These are phyloP conservation scores for Mimachlamys varia DNA, from an alignment of 2,888 invertebrate genomes.

Conservation along the genomic window DNA sequence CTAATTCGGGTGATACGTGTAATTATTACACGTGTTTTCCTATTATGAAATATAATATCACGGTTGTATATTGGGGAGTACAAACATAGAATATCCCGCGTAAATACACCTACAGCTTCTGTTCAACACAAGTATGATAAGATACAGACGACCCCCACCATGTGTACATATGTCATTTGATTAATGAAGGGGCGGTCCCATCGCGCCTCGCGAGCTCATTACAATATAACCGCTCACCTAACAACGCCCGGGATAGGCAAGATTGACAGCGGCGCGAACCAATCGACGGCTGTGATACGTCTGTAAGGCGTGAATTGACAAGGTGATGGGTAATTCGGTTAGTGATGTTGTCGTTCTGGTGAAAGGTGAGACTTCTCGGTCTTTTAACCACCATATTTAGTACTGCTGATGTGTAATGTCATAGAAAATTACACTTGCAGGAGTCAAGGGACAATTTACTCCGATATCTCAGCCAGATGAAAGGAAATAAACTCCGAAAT, in stretches of 20 bases:
- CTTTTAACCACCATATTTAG: constrained; percentile 27
- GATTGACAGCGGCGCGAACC: background rate
- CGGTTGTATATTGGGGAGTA: background rate
- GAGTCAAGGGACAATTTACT: constrained; percentile 16
- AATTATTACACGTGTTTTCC: background rate
- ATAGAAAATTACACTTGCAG: constrained; percentile 27
- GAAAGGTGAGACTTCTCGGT: background rate
- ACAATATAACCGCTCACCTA: background rate
- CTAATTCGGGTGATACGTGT: background rate
- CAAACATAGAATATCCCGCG: constrained; percentile 16
- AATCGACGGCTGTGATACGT: background rate
- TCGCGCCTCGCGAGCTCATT: constrained; percentile 19
- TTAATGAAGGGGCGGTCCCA: constrained; percentile 49
- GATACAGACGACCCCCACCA: background rate
- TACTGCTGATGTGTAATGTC: constrained; percentile 31
- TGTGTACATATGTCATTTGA: constrained; percentile 46
- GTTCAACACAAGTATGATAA: background rate
- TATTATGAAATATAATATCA: background rate
- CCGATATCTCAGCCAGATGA: constrained; percentile 9
- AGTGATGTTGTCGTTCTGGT: background rate
- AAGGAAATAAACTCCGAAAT: background rate
- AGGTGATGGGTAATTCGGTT: constrained; percentile 15
- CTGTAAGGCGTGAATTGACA: background rate
- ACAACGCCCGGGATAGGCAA: background rate
- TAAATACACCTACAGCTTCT: constrained; percentile 5